These are phyloP conservation scores for Cololabis saira DNA, from an alignment of 2,113 vertebrate species.

Conservation along the genomic window DNA sequence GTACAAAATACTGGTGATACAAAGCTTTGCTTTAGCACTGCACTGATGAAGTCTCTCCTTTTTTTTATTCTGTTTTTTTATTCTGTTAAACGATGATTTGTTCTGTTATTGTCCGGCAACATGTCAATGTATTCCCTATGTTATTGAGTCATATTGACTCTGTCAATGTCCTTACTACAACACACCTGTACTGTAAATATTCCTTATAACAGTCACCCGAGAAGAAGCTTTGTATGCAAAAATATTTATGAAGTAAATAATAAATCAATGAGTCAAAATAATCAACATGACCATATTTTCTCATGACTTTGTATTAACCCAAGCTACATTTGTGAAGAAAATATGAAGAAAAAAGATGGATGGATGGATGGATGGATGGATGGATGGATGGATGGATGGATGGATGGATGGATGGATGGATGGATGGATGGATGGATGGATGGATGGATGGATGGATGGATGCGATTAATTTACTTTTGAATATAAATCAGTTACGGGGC, in stretches of 20 bases:
- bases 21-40: slow-evolving; percentile 18
- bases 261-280: slow-evolving; percentile 36
- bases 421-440: too few species aligned
- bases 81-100: slow-evolving; percentile 60
- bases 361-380: too few species aligned
- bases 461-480: too few species aligned
- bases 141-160: slow-evolving; percentile 86
- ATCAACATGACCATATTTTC: neutral
- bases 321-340: neutral
- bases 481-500: too few species aligned
- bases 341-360: too few species aligned
- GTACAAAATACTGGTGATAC: neutral
- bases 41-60: slow-evolving; percentile 39
- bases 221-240: slow-evolving; percentile 21
- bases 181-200: slow-evolving; percentile 59
- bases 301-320: neutral
- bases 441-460: too few species aligned
- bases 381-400: too few species aligned
- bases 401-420: too few species aligned
- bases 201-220: slow-evolving; percentile 37
- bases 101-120: slow-evolving; percentile 30
- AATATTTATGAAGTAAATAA: slow-evolving; percentile 67
- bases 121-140: slow-evolving; percentile 42
- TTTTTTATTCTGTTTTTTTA: slow-evolving; percentile 64
- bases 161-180: slow-evolving; percentile 38